Evolutionary conservation across 2,113 vertebrate species (phyloP).

Genomic region (Pygoscelis adeliae): DNA sequence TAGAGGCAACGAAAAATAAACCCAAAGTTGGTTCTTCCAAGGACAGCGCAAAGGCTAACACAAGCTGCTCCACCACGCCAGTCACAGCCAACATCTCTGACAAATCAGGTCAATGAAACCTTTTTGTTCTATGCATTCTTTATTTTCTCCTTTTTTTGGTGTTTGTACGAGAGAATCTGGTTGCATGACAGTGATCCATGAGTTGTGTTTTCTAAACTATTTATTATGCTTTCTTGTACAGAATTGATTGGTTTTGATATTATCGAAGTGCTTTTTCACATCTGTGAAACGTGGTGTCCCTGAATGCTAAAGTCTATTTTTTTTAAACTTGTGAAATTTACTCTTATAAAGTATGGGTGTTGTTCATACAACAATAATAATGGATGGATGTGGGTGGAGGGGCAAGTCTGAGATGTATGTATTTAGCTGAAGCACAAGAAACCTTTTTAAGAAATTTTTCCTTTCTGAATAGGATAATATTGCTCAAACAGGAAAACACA

Average conservation of each 20-base stretch:
- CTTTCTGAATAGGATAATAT: background rate
- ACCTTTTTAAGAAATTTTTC: background rate
- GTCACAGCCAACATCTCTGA: conserved; percentile 80
- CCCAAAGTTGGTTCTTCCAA: conserved; percentile 84
- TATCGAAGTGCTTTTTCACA: background rate
- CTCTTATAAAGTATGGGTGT: background rate
- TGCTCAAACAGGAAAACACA: background rate
- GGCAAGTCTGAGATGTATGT: background rate
- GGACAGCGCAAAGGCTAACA: conserved; percentile 84
- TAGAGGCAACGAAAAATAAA: conserved; percentile 93
- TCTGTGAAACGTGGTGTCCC: background rate
- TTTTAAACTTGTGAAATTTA: background rate
- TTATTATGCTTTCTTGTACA: conserved; percentile 28
- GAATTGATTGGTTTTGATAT: conserved; percentile 16
- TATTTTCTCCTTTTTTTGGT: conserved; percentile 40
- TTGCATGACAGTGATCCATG: conserved; percentile 44
- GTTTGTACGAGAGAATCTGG: conserved; percentile 10
- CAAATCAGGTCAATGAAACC: conserved; percentile 87
- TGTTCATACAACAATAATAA: background rate
- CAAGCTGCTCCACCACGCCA: conserved; percentile 77
- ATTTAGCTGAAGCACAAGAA: background rate
- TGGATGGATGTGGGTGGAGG: background rate
- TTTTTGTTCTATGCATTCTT: conserved; percentile 76
- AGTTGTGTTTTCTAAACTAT: conserved; percentile 43
- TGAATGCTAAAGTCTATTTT: background rate